Evolutionary conservation across 2,113 vertebrate species (phyloP).

Genomic region (Carassius carassius): DNA sequence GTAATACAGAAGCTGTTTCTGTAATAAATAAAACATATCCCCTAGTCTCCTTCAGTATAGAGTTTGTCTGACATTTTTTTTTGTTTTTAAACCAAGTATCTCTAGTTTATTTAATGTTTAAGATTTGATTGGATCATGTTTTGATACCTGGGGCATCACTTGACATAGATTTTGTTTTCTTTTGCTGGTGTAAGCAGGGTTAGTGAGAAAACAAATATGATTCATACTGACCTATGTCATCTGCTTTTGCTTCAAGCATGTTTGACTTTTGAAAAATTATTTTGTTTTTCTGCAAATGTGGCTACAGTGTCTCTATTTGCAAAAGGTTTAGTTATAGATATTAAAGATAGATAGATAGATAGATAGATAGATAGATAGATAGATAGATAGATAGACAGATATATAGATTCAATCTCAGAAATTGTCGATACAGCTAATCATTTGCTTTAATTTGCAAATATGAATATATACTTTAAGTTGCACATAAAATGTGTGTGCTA

Average conservation of each 20-base stretch:
- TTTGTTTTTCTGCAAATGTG: not conserved
- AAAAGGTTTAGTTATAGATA: not conserved
- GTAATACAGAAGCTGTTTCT: not conserved
- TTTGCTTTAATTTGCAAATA: not conserved
- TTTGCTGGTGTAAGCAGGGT: not conserved
- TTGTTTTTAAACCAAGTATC: not conserved
- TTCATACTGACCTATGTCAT: conserved; percentile 2
- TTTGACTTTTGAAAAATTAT: not conserved
- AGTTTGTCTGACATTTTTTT: too few species aligned
- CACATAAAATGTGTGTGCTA: not conserved
- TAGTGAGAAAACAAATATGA: not conserved
- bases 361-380: not conserved
- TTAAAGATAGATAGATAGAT: not conserved
- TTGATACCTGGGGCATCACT: not conserved
- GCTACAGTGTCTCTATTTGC: not conserved
- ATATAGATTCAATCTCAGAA: too few species aligned
- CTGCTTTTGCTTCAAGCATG: conserved; percentile 10
- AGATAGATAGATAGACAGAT: not conserved
- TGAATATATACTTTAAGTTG: not conserved
- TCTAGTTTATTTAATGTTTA: conserved; percentile 2
- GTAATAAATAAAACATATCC: not conserved
- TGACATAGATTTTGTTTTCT: not conserved
- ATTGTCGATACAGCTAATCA: not conserved
- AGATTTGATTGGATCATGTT: not conserved
- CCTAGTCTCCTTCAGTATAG: not conserved